Base-by-base conservation (phyloP, 2,113 vertebrate genomes). In the Beaufortia kweichowensis region DNA sequence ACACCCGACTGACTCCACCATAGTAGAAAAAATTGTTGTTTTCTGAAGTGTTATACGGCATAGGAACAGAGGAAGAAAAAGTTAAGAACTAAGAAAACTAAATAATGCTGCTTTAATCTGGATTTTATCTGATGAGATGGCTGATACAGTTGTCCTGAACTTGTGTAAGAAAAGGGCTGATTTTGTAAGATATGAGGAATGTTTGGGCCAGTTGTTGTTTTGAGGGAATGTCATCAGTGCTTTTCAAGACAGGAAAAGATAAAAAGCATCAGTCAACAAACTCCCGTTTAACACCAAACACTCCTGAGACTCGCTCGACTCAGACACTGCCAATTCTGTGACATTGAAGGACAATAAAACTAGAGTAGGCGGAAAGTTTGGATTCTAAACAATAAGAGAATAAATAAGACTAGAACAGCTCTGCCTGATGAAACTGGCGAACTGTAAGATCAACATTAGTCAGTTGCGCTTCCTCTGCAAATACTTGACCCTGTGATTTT, bases 1-100 rank as follows among this genome's bases (percentile, higher is more conserved):
- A 63, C 88, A 88, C 63, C 19, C 65, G 82, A 80, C 87, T 88
- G 90, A 88, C 86, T 35, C 77, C 67, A 82, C 84, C 28, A 85
- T 83, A 82, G 61, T 70, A 70, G 70, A 48, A 78, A 77, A 81
- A 78, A 74, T 83, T 55, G 60, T 75, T 80, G 24, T 70, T 63
- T n/a, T 83, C 77, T 78, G 63, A 67, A 75, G 31, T 11, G 14
- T 31, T n/a, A 84, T 15, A 23, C 41, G 77, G 33, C 23, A 55
- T 19, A 48, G 66, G 46, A 72, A 82, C 35, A 82, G 72, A 81
- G 84, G 86, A 89, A 89, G 85, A 81, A 85, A 85, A 86, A 90
- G 41, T 76, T 56, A 24, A 60, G 65, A 33, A 77, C 69, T 69
- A 24, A 39, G 35, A 48, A 64, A 61, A 46, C 31, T 43, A 39